These are phyloP conservation scores for Nothobranchius furzeri DNA, from an alignment of 2,113 vertebrate species.

Conservation along the genomic window DNA sequence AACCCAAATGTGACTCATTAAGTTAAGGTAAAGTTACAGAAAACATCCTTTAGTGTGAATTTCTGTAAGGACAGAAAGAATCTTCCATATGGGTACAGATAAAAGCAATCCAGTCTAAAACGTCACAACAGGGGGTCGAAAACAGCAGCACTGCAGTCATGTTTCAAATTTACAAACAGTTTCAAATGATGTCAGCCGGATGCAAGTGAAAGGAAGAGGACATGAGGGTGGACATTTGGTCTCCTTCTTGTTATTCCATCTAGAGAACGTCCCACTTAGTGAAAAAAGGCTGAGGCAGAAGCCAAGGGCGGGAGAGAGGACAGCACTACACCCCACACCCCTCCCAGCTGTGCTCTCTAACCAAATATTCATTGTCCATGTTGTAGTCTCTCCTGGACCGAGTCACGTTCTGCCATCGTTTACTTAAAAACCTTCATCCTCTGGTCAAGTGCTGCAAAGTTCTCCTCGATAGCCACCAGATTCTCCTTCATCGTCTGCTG, in stretches of 20 bases:
- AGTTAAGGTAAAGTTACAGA: constrained; percentile 30
- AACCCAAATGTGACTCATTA: constrained; percentile 25
- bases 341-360: constrained; percentile 39
- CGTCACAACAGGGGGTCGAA: constrained; percentile 17
- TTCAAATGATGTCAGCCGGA: constrained; percentile 33
- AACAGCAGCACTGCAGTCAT: constrained; percentile 33
- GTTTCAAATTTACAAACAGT: constrained; percentile 25
- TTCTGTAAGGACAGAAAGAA: constrained; percentile 28
- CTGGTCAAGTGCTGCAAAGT: constrained; percentile 84
- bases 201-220: constrained; percentile 40
- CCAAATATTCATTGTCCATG: constrained; percentile 51
- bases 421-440: constrained; percentile 88
- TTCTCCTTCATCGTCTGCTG: constrained; percentile 93
- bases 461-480: constrained; percentile 84
- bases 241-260: constrained; percentile 50
- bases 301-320: constrained; percentile 42
- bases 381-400: constrained; percentile 33
- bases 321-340: constrained; percentile 16
- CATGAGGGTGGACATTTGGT: constrained; percentile 62
- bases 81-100: constrained; percentile 44
- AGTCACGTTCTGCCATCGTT: constrained; percentile 37
- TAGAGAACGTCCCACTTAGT: constrained; percentile 60
- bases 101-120: constrained; percentile 67
- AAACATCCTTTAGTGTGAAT: constrained; percentile 41
- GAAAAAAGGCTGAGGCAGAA: constrained; percentile 63